Percentiles rank a stretch among this genome's conserved stretches.
These are phyloP conservation scores for Drosophila ficusphila DNA, from an alignment of 1,140 invertebrate species.

Conservation along the genomic window DNA sequence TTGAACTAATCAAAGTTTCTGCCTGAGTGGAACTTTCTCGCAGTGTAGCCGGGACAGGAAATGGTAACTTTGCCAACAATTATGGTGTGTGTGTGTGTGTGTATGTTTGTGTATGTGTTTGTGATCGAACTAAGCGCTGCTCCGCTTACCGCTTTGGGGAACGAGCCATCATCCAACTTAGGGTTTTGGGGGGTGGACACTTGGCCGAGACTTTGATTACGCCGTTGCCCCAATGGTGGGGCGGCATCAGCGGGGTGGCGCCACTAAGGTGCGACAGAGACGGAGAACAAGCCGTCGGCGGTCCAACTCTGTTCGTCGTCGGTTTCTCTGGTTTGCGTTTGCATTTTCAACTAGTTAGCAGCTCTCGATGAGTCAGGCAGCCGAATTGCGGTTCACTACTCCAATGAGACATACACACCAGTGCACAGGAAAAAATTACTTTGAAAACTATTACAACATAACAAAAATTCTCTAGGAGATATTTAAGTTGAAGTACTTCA, in stretches of 20 bases:
- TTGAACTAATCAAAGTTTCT: conserved; percentile 50
- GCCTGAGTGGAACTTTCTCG: conserved; percentile 31
- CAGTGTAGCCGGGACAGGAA: conserved; percentile 54
- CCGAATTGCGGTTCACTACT: conserved; percentile 77
- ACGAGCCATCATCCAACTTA: conserved; percentile 4
- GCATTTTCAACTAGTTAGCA: conserved; percentile 68
- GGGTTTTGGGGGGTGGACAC: conserved; percentile 5
- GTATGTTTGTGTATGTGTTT: no score
- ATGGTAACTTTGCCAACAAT: conserved; percentile 70
- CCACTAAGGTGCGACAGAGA: neutral
- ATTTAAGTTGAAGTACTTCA: no score
- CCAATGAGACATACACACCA: conserved; percentile 42
- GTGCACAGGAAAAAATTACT: neutral
- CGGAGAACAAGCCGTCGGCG: conserved; percentile 16
- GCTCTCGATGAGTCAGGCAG: conserved; percentile 39
- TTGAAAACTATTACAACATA: no score
- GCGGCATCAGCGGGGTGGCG: neutral
- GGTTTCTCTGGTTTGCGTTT: conserved; percentile 53
- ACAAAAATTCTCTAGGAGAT: no score
- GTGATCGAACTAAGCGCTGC: conserved; percentile 50
- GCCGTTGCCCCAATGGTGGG: conserved; percentile 29
- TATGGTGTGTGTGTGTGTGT: no score
- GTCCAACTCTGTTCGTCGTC: conserved; percentile 21
- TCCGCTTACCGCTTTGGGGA: conserved; percentile 41
- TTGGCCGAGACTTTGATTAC: conserved; percentile 48